Percentiles rank a stretch among this genome's conserved stretches.
These are phyloP conservation scores for Microcebus ravelobensis DNA, from an alignment of 2,113 vertebrate species.

Conservation along the genomic window DNA sequence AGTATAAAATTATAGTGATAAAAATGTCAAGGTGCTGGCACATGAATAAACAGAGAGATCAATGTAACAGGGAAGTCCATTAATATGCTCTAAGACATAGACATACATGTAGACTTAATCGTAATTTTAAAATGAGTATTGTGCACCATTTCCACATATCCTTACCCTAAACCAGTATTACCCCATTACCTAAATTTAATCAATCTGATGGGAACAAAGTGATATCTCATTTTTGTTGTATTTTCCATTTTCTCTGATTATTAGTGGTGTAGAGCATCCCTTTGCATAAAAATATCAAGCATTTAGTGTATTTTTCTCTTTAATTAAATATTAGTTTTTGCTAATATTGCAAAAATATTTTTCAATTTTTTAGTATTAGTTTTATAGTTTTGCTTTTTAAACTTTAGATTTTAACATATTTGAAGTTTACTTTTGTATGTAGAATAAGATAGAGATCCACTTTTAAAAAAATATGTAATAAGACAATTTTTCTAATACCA, in stretches of 20 bases:
- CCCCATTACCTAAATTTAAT: neutral
- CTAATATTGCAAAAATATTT: neutral
- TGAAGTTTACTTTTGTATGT: neutral
- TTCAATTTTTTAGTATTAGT: neutral
- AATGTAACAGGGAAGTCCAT: neutral
- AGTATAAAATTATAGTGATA: neutral
- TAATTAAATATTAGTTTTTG: neutral
- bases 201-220: neutral
- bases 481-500: neutral
- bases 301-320: neutral
- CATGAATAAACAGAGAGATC: neutral
- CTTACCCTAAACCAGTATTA: neutral
- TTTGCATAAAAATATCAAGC: neutral
- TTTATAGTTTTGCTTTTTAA: slow-evolving; percentile 12
- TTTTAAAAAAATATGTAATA: neutral
- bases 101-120: neutral
- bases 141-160: neutral
- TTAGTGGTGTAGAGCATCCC: neutral
- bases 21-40: neutral
- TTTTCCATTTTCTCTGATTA: neutral
- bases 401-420: neutral
- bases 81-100: neutral
- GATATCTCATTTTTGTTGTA: neutral
- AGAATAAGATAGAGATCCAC: neutral
- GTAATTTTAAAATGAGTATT: neutral